phyloP scores from a whole-genome alignment of 2,113 vertebrate genomes.

The Sceloporus undulatus region DNA sequence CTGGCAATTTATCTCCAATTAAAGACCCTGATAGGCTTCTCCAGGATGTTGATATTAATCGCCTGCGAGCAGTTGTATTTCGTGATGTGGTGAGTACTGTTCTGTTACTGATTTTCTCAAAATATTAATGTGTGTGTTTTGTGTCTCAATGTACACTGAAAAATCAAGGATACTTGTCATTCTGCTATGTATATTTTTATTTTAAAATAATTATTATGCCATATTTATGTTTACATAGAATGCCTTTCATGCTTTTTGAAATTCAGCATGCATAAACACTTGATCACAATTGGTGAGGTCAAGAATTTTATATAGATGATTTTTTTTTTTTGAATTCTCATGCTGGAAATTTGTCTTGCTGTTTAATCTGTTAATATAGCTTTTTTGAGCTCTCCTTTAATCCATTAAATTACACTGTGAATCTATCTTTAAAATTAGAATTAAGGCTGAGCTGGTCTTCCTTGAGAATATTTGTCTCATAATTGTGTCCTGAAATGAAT shows the following conservation, averaged over 20 bases:
- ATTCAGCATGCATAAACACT: background rate
- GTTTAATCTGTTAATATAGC: background rate
- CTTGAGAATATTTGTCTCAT: background rate
- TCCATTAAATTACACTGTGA: background rate
- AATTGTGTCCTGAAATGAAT: background rate
- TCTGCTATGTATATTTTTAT: background rate
- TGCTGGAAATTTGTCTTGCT: background rate
- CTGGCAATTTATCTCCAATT: conserved; percentile 91
- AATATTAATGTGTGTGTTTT: conserved; percentile 20
- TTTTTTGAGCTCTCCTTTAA: background rate
- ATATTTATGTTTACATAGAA: no score
- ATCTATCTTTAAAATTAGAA: background rate
- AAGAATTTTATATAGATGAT: background rate
- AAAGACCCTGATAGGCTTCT: conserved; percentile 95
- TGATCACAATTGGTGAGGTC: background rate
- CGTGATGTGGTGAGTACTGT: conserved; percentile 91
- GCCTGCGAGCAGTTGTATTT: conserved; percentile 95
- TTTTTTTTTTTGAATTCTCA: conserved; percentile 9
- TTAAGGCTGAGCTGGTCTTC: background rate
- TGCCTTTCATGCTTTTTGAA: background rate
- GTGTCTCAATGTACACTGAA: background rate
- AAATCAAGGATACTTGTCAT: background rate
- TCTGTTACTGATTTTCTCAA: conserved; percentile 23
- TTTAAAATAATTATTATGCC: background rate
- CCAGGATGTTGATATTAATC: conserved; percentile 97